phyloP scores from a whole-genome alignment of 2,113 vertebrate species.

The Takifugu bimaculatus region DNA sequence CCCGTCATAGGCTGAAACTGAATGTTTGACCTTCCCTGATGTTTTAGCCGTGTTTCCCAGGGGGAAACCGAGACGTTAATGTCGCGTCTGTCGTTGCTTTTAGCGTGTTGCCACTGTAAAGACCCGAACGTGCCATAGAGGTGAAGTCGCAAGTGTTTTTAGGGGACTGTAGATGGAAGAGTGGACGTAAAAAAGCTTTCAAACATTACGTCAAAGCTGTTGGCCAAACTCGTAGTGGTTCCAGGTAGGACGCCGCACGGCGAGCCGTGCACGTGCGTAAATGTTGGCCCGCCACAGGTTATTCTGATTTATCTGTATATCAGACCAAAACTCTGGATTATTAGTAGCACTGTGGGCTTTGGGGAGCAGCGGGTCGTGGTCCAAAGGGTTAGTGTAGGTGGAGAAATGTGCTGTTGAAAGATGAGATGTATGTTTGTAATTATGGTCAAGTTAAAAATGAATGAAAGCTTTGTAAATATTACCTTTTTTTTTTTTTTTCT shows the following conservation, averaged over 20 bases:
- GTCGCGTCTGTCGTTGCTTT: conserved; percentile 63
- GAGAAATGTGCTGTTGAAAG: conserved; percentile 53
- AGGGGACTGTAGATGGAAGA: conserved; percentile 33
- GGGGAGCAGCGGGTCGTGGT: conserved; percentile 44
- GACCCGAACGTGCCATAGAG: conserved; percentile 70
- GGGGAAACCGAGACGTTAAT: conserved; percentile 51
- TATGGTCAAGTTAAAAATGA: conserved; percentile 50
- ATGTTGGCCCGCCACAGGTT: conserved; percentile 10
- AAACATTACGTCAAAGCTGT: neutral
- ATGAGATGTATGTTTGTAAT: conserved; percentile 61
- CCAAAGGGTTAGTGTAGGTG: conserved; percentile 69
- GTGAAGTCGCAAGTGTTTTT: conserved; percentile 57
- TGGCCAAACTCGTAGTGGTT: neutral
- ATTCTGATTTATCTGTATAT: conserved; percentile 33
- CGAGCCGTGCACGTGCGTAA: neutral
- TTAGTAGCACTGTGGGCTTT: conserved; percentile 36
- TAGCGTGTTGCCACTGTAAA: conserved; percentile 62
- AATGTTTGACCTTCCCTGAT: conserved; percentile 8
- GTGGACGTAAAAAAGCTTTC: conserved; percentile 38
- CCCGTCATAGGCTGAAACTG: conserved; percentile 12
- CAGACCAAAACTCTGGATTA: conserved; percentile 26
- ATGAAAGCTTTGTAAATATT: conserved; percentile 67
- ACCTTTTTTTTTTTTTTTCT: conserved; percentile 19
- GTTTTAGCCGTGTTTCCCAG: conserved; percentile 39
- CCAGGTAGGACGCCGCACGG: too few species aligned